Percentiles rank a stretch among this genome's conserved stretches.
Conservation (phyloP, 2,888 invertebrate genomes). For the Agrotis ipsilon region DNA sequence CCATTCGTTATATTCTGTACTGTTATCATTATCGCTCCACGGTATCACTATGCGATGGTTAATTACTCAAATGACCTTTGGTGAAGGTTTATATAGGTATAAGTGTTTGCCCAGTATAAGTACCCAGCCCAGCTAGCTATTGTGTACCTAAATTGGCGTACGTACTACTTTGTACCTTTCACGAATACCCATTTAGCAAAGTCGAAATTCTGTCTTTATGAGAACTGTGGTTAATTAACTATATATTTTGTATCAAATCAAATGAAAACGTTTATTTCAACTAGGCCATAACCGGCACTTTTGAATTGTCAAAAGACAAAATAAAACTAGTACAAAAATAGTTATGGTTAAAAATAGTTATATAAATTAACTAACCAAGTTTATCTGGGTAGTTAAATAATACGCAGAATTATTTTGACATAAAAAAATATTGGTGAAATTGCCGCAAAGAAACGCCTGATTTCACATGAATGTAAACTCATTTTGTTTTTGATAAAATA, state of each 20-base stretch:
- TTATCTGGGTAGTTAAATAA: too few relatives aligned
- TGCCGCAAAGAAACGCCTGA: not conserved
- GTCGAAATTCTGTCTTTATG: not conserved
- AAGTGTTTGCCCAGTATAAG: constrained; percentile 19
- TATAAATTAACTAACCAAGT: too few relatives aligned
- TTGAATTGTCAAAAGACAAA: too few relatives aligned
- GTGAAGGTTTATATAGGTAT: constrained; percentile 42
- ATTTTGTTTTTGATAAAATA: not conserved
- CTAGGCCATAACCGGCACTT: too few relatives aligned
- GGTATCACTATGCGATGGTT: constrained; percentile 32
- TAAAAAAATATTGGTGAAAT: too few relatives aligned
- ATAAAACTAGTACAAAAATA: too few relatives aligned
- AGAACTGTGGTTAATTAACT: not conserved
- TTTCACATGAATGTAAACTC: not conserved
- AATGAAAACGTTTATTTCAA: too few relatives aligned
- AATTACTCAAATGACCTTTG: constrained; percentile 54
- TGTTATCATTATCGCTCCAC: constrained; percentile 30
- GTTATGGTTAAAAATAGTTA: too few relatives aligned
- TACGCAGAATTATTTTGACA: too few relatives aligned
- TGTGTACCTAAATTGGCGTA: constrained; percentile 5
- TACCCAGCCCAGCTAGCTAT: constrained; percentile 6
- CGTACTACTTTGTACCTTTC: constrained; percentile 12
- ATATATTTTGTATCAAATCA: too few relatives aligned
- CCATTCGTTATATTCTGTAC: constrained; percentile 23
- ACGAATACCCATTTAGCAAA: constrained; percentile 7